Conservation (phyloP, 2,797 vertebrate species). For the Sparidentex hasta region DNA sequence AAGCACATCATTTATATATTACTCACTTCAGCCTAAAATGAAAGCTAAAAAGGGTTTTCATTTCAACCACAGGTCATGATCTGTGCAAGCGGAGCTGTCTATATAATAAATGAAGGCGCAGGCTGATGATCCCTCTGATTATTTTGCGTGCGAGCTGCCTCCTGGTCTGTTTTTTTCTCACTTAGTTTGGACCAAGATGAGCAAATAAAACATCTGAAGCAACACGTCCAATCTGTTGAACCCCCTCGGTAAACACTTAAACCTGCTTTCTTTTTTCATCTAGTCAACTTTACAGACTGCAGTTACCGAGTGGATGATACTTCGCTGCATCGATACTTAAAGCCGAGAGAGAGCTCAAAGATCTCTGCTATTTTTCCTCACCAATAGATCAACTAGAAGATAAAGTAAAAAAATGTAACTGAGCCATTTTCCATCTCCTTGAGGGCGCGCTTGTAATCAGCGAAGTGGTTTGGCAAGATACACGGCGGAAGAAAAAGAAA, state of each 20-base stretch:
- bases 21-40: neutral
- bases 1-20: neutral
- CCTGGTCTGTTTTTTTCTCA: neutral
- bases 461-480: conserved; percentile 51
- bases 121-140: neutral
- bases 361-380: conserved; percentile 27
- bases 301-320: conserved; percentile 18
- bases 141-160: neutral
- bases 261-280: neutral
- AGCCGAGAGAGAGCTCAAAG: conserved; percentile 8
- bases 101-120: neutral
- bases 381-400: conserved; percentile 32
- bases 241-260: neutral
- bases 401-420: conserved; percentile 15
- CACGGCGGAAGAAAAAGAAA: conserved; percentile 14
- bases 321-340: conserved; percentile 4
- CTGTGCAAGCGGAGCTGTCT: neutral
- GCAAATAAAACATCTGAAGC: conserved; percentile 15
- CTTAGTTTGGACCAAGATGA: neutral
- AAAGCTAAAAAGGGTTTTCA: neutral
- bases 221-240: neutral
- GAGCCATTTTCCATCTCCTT: conserved; percentile 32
- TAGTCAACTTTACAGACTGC: neutral
- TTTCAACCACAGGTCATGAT: neutral
- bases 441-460: conserved; percentile 47